Conservation (phyloP, 1,140 invertebrate species). For the Mizuhopecten yessoensis region DNA sequence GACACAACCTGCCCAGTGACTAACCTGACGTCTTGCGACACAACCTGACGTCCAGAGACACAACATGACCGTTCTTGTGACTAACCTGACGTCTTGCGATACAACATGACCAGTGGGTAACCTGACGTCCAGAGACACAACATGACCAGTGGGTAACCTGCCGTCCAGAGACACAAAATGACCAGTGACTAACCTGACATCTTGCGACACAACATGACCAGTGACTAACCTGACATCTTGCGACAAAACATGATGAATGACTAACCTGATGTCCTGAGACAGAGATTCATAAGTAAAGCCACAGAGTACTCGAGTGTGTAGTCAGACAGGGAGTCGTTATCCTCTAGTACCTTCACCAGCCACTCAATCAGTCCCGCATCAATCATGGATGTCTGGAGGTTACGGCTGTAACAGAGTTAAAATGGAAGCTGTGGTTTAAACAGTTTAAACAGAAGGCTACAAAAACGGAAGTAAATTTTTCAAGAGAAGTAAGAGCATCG, state of each 20-base stretch:
- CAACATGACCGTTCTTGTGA: too few relatives aligned
- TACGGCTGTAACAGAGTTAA: constrained; percentile 83
- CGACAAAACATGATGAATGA: background rate
- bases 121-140: background rate
- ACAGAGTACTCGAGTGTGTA: constrained; percentile 88
- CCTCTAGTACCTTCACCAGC: constrained; percentile 86
- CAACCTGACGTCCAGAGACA: background rate
- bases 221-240: background rate
- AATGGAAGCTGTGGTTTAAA: too few relatives aligned
- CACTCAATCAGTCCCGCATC: constrained; percentile 87
- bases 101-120: background rate
- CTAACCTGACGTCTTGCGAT: background rate
- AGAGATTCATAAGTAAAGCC: constrained; percentile 89
- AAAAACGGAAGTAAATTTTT: too few relatives aligned
- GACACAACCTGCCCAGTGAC: background rate
- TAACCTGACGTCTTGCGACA: background rate
- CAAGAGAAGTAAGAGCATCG: too few relatives aligned
- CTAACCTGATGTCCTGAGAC: constrained; percentile 85
- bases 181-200: background rate
- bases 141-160: background rate
- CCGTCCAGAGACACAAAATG: background rate
- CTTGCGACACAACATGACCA: background rate
- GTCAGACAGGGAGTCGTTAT: constrained; percentile 83
- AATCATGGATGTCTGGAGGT: constrained; percentile 87
- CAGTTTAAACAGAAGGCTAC: too few relatives aligned